Conservation (phyloP, 2,113 vertebrate genomes). For the Ceratotherium simum region DNA sequence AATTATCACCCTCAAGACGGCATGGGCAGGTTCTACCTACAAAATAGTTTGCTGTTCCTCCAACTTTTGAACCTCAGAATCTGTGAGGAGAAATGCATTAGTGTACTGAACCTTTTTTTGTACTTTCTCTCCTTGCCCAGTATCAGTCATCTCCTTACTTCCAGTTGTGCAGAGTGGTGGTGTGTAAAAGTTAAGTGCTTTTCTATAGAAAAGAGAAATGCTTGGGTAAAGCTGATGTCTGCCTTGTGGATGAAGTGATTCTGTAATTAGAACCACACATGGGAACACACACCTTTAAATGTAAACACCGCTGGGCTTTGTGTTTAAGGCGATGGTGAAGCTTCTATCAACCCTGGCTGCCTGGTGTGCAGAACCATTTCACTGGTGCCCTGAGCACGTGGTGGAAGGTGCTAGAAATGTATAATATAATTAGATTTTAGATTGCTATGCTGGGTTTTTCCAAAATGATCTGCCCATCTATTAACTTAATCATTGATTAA, state of each 20-base stretch:
- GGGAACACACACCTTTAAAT: background rate
- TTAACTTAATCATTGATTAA: background rate
- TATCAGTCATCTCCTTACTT: background rate
- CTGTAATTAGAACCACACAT: background rate
- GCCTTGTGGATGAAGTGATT: background rate
- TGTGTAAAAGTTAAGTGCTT: background rate
- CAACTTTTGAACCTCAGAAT: background rate
- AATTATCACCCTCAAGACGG: background rate
- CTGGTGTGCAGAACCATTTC: background rate
- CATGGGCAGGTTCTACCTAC: background rate
- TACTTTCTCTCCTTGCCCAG: background rate
- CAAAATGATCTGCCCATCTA: background rate
- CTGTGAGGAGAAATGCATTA: background rate
- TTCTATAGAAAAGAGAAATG: background rate
- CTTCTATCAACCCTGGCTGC: background rate
- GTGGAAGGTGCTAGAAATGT: background rate
- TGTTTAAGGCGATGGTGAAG: background rate
- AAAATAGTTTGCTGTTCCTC: background rate
- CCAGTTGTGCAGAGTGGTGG: background rate
- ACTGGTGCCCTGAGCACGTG: background rate
- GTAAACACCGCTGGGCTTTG: background rate
- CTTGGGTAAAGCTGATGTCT: background rate
- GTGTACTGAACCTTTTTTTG: background rate
- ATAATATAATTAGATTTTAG: background rate
- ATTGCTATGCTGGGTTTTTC: background rate